Percentiles rank a stretch among this genome's conserved stretches.
Conservation (phyloP, 92 coral and sea anemone species). For the Parazoanthus darwini region DNA sequence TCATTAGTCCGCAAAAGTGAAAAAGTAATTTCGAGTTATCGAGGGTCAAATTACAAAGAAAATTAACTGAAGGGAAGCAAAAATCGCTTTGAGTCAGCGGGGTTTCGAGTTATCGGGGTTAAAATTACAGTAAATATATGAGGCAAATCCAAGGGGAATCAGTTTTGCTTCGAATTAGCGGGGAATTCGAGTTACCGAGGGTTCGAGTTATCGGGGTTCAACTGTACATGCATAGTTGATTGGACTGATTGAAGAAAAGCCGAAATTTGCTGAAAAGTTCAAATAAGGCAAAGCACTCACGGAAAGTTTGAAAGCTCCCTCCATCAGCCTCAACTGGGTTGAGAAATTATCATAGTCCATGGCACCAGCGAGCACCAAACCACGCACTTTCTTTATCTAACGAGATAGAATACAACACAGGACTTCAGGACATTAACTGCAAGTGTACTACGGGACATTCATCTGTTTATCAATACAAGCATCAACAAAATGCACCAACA, state of each 20-base stretch:
- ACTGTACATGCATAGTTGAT: not conserved
- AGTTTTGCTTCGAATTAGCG: too few species aligned
- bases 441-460: not conserved
- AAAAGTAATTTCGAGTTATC: too few species aligned
- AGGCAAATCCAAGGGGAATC: too few species aligned
- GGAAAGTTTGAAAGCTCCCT: slow-evolving; percentile 95
- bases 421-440: not conserved
- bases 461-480: not conserved
- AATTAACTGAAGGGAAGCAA: too few species aligned
- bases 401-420: not conserved
- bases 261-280: not conserved
- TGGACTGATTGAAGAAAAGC: not conserved
- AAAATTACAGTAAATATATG: too few species aligned
- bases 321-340: slow-evolving; percentile 71
- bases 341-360: slow-evolving; percentile 78
- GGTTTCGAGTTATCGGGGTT: too few species aligned
- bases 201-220: too few species aligned
- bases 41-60: too few species aligned
- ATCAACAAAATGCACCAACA: too few species aligned
- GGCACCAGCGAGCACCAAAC: slow-evolving; percentile 81
- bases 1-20: too few species aligned
- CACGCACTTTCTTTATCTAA: slow-evolving; percentile 85
- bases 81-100: too few species aligned
- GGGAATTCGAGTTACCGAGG: too few species aligned
- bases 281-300: slow-evolving; percentile 57